Evolutionary conservation across 2,888 invertebrate genomes (phyloP).

Genomic region (Ramazzottius varieornatus): DNA sequence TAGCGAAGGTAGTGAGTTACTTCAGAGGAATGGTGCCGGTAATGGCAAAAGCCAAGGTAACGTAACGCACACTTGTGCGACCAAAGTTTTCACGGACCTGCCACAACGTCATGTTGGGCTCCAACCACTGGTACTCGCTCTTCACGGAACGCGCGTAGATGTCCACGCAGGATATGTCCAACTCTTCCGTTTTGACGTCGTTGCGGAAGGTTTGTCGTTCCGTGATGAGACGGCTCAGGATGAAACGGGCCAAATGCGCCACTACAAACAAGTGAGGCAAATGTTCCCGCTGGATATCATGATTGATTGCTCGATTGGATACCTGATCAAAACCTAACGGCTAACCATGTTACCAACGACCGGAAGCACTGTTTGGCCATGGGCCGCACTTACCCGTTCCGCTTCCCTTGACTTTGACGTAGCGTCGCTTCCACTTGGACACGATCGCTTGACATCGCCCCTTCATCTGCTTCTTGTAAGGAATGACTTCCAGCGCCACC

Average conservation of each 20-base stretch:
- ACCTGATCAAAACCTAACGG: too few species aligned
- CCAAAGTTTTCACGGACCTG: not conserved
- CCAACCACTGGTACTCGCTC: not conserved
- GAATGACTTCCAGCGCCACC: not conserved
- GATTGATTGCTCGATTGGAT: too few species aligned
- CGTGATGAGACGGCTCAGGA: not conserved
- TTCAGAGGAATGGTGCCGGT: too few species aligned
- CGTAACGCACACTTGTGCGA: not conserved
- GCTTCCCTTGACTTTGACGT: not conserved
- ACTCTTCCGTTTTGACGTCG: not conserved
- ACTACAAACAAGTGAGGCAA: too few species aligned
- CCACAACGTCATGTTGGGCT: not conserved
- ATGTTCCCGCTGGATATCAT: too few species aligned
- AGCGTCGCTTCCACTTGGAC: not conserved
- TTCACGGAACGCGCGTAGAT: not conserved
- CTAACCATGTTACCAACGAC: too few species aligned
- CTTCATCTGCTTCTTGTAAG: not conserved
- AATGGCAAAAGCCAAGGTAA: not conserved
- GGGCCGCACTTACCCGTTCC: not conserved
- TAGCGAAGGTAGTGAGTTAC: too few species aligned
- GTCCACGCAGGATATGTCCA: not conserved
- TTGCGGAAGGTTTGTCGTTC: not conserved
- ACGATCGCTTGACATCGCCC: not conserved
- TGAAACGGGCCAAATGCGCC: not conserved
- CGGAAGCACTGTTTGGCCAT: too few species aligned